Conservation (phyloP, 1,140 invertebrate species). For the Diorhabda elongata region DNA sequence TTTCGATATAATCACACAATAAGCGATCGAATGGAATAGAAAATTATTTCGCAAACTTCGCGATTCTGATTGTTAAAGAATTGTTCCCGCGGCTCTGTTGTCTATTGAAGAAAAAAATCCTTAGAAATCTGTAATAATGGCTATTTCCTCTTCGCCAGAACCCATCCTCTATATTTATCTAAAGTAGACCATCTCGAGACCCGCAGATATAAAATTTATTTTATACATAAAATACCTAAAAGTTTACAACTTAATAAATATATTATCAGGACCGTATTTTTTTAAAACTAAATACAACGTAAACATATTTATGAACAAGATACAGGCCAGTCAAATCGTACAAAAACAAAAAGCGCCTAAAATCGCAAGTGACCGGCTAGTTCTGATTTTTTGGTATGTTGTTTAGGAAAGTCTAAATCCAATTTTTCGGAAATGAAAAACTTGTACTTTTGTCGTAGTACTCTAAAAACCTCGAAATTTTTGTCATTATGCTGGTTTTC, state of each 20-base stretch:
- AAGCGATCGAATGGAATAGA: background rate
- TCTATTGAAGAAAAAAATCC: background rate
- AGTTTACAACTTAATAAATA: background rate
- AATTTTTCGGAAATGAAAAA: too few relatives aligned
- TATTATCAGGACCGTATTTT: too few relatives aligned
- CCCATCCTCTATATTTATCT: background rate
- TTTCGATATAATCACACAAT: conserved; percentile 1
- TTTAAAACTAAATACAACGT: too few relatives aligned
- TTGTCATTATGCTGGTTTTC: too few relatives aligned
- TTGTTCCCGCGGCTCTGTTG: background rate
- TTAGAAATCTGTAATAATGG: background rate
- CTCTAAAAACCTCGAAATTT: too few relatives aligned
- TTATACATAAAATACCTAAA: background rate
- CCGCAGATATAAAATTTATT: conserved; percentile 1
- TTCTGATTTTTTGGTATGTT: too few relatives aligned
- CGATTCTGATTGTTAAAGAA: background rate
- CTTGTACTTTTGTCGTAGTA: too few relatives aligned
- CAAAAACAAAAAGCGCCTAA: too few relatives aligned
- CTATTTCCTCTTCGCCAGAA: background rate
- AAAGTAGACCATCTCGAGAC: conserved; percentile 1
- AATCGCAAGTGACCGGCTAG: too few relatives aligned
- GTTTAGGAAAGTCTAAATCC: too few relatives aligned
- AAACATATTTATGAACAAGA: too few relatives aligned
- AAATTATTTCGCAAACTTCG: background rate
- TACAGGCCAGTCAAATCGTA: too few relatives aligned